Evolutionary conservation across 2,113 vertebrate genomes (phyloP).

Genomic region (human): GRCh38 chr1:198928001-198928500

Average conservation of each 20-base stretch:
- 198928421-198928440: slow-evolving; percentile 8
- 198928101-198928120: neutral
- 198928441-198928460: neutral
- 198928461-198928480: neutral
- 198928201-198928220: neutral
- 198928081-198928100: neutral
- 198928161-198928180: neutral
- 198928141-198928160: neutral
- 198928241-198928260: neutral
- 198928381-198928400: neutral
- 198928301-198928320: neutral
- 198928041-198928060: neutral
- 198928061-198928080: neutral
- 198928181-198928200: neutral
- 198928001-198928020: neutral
- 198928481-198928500: neutral
- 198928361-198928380: neutral
- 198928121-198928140: neutral
- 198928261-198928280: neutral
- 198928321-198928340: neutral
- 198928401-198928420: neutral
- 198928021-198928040: neutral
- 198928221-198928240: neutral
- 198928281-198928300: neutral
- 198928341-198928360: neutral